phyloP scores from a whole-genome alignment of 92 coral and sea anemone genomes.

The Epizoanthus stellaris region DNA sequence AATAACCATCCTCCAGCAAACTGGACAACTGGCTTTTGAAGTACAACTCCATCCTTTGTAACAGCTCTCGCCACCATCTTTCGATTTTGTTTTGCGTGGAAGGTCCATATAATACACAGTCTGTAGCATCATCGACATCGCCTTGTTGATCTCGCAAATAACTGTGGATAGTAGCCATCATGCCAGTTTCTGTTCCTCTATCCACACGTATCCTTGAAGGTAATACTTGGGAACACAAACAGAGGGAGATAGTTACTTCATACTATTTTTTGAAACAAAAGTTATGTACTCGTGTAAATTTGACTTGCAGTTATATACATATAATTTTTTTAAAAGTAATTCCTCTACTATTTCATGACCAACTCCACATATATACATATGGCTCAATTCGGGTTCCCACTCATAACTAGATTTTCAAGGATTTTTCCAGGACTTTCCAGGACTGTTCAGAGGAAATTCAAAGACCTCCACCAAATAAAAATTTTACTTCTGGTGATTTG shows the following conservation, averaged over 20 bases:
- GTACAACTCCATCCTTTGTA: conserved; percentile 49
- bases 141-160: conserved; percentile 48
- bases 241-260: not conserved
- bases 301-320: too few relatives aligned
- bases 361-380: too few relatives aligned
- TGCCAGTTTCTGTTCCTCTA: conserved; percentile 68
- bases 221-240: conserved; percentile 31
- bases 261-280: too few relatives aligned
- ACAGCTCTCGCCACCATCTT: conserved; percentile 67
- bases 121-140: conserved; percentile 66
- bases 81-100: conserved; percentile 67
- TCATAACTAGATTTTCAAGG: too few relatives aligned
- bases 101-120: conserved; percentile 62
- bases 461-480: too few relatives aligned
- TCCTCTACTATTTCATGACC: too few relatives aligned
- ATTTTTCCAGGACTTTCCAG: too few relatives aligned
- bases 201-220: conserved; percentile 54
- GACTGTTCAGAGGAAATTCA: too few relatives aligned
- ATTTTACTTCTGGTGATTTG: too few relatives aligned
- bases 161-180: conserved; percentile 62
- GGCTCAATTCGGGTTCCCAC: too few relatives aligned
- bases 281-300: too few relatives aligned
- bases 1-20: conserved; percentile 26
- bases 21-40: conserved; percentile 18
- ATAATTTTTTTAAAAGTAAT: too few relatives aligned